These are phyloP conservation scores for Caenorhabditis inopinata DNA, from an alignment of 1,140 invertebrate genomes.

Conservation along the genomic window DNA sequence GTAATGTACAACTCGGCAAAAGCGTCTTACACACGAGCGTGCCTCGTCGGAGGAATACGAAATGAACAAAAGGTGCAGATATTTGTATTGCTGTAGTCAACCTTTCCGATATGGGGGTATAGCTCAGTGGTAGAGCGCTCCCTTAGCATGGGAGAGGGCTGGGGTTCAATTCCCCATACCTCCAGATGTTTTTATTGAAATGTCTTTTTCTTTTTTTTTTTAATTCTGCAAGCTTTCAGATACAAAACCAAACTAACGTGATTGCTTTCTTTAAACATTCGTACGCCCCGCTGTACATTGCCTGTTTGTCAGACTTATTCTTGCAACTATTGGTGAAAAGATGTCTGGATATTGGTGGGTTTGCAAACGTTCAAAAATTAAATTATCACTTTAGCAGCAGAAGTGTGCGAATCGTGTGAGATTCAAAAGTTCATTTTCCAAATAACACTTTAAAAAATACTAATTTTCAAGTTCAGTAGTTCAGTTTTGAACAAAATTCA, in stretches of 20 bases:
- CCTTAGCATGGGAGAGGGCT: conserved; percentile 39
- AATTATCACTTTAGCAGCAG: no score
- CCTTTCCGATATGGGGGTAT: no score
- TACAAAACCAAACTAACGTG: not conserved
- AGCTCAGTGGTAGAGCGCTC: conserved; percentile 40
- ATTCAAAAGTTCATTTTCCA: no score
- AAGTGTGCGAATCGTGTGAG: no score
- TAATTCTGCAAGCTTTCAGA: not conserved
- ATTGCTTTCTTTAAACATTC: not conserved
- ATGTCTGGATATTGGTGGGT: not conserved
- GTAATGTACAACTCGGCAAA: not conserved
- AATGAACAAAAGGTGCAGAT: not conserved
- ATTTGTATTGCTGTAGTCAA: no score
- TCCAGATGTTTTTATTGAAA: no score
- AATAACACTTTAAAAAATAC: no score
- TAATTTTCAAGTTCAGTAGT: no score
- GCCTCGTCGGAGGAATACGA: not conserved
- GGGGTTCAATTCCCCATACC: conserved; percentile 39
- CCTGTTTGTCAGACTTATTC: not conserved
- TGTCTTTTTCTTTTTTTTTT: not conserved
- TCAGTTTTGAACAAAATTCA: no score
- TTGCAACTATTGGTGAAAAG: not conserved
- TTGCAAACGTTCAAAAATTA: not conserved
- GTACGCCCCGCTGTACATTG: not conserved
- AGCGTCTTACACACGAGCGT: not conserved